These are phyloP conservation scores for Garrulus glandarius DNA, from an alignment of 2,797 vertebrate genomes.

Conservation along the genomic window DNA sequence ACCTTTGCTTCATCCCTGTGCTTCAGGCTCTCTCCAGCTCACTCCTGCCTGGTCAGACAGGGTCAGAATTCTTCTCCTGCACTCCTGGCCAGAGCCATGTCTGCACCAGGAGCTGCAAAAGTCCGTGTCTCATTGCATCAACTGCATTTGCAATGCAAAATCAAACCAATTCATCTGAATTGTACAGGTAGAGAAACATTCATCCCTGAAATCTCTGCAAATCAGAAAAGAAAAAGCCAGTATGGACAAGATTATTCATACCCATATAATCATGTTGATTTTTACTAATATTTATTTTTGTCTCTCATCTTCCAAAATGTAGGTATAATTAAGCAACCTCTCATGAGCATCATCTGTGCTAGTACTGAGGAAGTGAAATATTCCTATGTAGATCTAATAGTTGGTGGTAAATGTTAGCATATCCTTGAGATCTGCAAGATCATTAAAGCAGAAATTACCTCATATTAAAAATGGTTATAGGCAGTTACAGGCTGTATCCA, in stretches of 20 bases:
- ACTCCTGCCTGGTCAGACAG: neutral
- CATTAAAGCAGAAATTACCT: neutral
- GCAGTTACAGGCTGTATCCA: neutral
- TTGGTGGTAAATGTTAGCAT: neutral
- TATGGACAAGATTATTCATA: neutral
- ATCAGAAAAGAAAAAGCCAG: neutral
- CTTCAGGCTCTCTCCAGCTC: neutral
- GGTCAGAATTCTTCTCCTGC: neutral
- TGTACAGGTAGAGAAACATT: neutral
- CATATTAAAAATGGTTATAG: neutral
- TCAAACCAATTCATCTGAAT: neutral
- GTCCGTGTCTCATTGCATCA: neutral
- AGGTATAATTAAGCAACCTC: slow-evolving; percentile 1
- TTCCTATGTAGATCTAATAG: neutral
- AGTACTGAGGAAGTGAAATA: neutral
- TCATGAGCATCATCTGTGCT: neutral
- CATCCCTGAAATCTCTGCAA: neutral
- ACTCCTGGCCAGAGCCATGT: fast-evolving
- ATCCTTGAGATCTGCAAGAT: neutral
- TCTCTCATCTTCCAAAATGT: neutral
- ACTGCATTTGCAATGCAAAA: neutral
- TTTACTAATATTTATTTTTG: slow-evolving; percentile 2
- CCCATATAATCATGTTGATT: neutral
- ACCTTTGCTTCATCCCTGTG: neutral
- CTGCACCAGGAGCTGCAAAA: neutral